Conservation (phyloP, 2,888 invertebrate species). For the Idaea straminata region DNA sequence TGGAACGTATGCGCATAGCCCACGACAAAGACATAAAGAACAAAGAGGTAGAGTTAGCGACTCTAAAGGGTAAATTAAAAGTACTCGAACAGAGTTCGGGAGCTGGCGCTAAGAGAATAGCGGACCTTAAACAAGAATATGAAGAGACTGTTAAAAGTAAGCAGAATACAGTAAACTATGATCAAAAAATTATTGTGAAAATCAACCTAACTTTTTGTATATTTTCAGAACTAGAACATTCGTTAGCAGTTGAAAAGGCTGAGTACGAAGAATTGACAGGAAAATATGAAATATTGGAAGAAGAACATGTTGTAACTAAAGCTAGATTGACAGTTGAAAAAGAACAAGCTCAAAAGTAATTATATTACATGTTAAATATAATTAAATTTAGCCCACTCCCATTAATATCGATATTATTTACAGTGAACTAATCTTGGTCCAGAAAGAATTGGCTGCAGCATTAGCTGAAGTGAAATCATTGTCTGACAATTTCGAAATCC, state of each 20-base stretch:
- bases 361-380: constrained; percentile 6
- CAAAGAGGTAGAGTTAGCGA: constrained; percentile 88
- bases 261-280: constrained; percentile 89
- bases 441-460: constrained; percentile 81
- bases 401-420: constrained; percentile 27
- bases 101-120: constrained; percentile 82
- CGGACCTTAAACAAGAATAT: constrained; percentile 84
- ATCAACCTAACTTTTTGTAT: constrained; percentile 1
- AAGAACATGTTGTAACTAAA: constrained; percentile 91
- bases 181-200: background rate
- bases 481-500: constrained; percentile 82
- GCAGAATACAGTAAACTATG: constrained; percentile 36
- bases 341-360: constrained; percentile 86
- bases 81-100: constrained; percentile 82
- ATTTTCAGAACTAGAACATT: constrained; percentile 83
- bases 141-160: constrained; percentile 85
- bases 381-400: background rate
- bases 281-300: constrained; percentile 91
- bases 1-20: constrained; percentile 83
- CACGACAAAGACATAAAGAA: constrained; percentile 88
- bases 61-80: constrained; percentile 86
- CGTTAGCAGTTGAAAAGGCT: constrained; percentile 83
- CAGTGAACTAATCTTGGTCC: constrained; percentile 82
- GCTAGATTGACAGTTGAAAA: constrained; percentile 90
- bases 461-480: constrained; percentile 83